Base-by-base conservation (phyloP, 2,888 invertebrate species). In the Catocala sponsa region DNA sequence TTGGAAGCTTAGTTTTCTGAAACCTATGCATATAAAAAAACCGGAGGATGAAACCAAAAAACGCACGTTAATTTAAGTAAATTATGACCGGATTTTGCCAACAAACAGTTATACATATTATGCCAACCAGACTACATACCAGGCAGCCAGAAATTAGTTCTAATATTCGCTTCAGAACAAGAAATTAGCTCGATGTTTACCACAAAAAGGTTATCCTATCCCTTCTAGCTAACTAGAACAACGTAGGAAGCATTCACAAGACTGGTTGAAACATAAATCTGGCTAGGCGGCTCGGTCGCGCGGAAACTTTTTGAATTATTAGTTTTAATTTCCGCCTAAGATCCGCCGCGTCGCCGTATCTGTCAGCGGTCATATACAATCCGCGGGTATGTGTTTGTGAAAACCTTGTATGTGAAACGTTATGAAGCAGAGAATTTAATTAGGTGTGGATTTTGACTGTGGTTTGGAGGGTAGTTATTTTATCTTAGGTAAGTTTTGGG, bases 221-320 rank as follows among this genome's bases (percentile, higher is more conserved):
- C 69, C 80, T 82, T 82, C 82, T 75, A 83, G 79, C 69, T 69
- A 78, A 82, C 82, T 81, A 83, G 81, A 81, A 81, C 84, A 77
- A 69, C 76, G 70, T 87, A 90, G 91, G 90, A 90, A 90, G 83
- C 88, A 83, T 84, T 89, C 90, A 87, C 89, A 92, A 91, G 91
- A 90, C 92, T 91, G 91, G 86, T 83, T 88, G 83, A 82, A 85
- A 84, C 91, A 94, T 94, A 94, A 94, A 94, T 94, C 93, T 88
- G 83, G 85, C 87, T 85, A 81, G 89, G 89, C 89, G 90, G 92
- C 85, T 90, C 91, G 91, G 92, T 92, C 90, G 92, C 92, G 88
- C 86, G 92, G 91, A 94, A 94, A 94, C 93, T 94, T 94, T 95
- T 94, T 95, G 95, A 95, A 94, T 94, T 95, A 95, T 95, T 95